These are phyloP conservation scores for Bubalus kerabau DNA, from an alignment of 2,113 vertebrate species.

Conservation along the genomic window DNA sequence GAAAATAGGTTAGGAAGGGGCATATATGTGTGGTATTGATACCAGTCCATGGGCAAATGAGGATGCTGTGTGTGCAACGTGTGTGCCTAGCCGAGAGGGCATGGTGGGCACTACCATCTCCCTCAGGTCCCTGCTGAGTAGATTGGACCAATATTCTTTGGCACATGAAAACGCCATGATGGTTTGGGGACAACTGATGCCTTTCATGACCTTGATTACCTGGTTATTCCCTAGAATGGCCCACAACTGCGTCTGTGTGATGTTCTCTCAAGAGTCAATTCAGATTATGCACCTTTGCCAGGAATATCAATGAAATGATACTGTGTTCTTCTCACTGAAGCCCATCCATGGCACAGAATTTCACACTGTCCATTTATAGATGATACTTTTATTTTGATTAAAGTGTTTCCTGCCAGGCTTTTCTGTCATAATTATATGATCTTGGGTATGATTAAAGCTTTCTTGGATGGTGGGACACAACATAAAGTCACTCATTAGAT, in stretches of 20 bases:
- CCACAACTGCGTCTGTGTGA: neutral
- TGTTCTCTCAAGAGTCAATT: neutral
- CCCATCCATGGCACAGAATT: neutral
- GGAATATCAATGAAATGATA: neutral
- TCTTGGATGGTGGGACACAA: neutral
- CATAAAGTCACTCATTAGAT: neutral
- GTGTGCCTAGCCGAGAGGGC: neutral
- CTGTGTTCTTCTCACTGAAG: neutral
- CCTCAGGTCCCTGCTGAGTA: neutral
- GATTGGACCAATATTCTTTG: neutral
- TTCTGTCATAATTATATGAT: neutral
- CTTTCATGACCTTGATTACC: neutral
- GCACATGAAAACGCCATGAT: neutral
- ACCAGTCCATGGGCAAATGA: neutral
- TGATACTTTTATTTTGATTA: neutral
- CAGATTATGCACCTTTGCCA: neutral
- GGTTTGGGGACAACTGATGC: neutral
- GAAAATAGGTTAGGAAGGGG: neutral
- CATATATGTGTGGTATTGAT: accelerated
- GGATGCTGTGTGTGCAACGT: no score
- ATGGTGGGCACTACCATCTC: neutral
- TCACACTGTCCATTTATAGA: neutral
- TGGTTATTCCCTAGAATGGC: neutral
- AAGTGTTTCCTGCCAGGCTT: neutral
- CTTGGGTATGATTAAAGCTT: neutral